Percentiles rank a stretch among this genome's conserved stretches.
Conservation (phyloP, 2,113 vertebrate species). For the Callopanchax toddi region DNA sequence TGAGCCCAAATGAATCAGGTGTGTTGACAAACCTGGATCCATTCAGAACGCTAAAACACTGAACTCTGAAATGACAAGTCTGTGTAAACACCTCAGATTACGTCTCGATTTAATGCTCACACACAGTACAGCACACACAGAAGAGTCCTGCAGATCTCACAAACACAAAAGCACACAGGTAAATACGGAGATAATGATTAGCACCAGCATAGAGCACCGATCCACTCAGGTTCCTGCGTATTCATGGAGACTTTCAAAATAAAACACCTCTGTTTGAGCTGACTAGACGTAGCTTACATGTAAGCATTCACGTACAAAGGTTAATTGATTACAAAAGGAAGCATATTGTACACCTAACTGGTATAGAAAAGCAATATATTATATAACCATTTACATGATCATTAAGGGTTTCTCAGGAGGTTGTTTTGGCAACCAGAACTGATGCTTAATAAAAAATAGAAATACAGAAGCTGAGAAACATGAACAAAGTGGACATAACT, state of each 20-base stretch:
- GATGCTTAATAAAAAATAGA: slow-evolving; percentile 47
- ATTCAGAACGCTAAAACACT: not conserved
- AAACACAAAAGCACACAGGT: slow-evolving; percentile 77
- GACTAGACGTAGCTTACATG: slow-evolving; percentile 73
- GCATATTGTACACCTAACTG: slow-evolving; percentile 68
- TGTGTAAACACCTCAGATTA: slow-evolving; percentile 15
- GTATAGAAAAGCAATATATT: slow-evolving; percentile 64
- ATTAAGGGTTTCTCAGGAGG: slow-evolving; percentile 41
- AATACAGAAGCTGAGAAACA: slow-evolving; percentile 35
- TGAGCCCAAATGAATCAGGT: slow-evolving; percentile 22
- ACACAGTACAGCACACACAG: slow-evolving; percentile 70
- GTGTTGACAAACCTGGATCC: slow-evolving; percentile 39
- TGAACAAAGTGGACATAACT: not conserved
- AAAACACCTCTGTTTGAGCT: slow-evolving; percentile 64
- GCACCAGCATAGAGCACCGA: slow-evolving; percentile 72
- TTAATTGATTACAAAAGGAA: slow-evolving; percentile 71
- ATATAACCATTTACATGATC: slow-evolving; percentile 59
- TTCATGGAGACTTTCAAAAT: slow-evolving; percentile 61
- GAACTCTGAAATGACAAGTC: not conserved
- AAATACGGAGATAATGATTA: slow-evolving; percentile 74
- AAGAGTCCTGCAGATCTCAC: slow-evolving; percentile 72
- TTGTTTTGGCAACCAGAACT: slow-evolving; percentile 43
- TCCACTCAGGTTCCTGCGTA: slow-evolving; percentile 55
- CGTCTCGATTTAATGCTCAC: slow-evolving; percentile 74
- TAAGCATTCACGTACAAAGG: slow-evolving; percentile 74